Base-by-base conservation (phyloP, 2,888 invertebrate species). In the Euspilapteryx auroguttella region DNA sequence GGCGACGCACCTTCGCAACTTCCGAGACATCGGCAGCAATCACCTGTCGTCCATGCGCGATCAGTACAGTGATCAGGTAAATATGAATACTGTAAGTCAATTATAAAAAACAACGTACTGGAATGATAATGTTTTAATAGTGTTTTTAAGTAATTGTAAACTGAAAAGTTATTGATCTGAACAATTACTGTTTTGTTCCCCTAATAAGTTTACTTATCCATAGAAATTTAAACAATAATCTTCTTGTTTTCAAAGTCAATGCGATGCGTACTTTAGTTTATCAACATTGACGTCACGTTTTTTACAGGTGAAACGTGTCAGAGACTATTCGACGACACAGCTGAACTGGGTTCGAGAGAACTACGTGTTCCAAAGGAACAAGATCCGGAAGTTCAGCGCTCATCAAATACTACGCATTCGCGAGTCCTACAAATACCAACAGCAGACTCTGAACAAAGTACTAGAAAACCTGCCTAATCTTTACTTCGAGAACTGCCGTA, bases 361-460 rank as follows among this genome's bases (percentile, higher is more conserved):
- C 65, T 96, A 96, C 68, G 89, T 94, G 54, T 91, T 91, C 79
- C 96, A 96, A 64, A 82, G 95, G 32, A 90, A 94, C 64, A 89
- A 94, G 63, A 93, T 96, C 38, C 80, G 94, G 27, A 95, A 95
- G 63, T 96, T 95, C 71, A 94, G 94, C 69, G 87, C 92, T 12
- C 92, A 93, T 54, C 94, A 96, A 64, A 85, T 95, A 32, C 73
- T 94, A 25, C 82, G 91, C 28, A 69, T 96, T 24, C 84, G 94
- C 15, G 94, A 95, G 58, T 92, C 94, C 7, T 95, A 93, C 79
- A 95, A 95, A 63, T 90, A 94, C 53, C 95, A 96, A 62, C 96
- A 96, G 58, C 93, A 94, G 63, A 92, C 94, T 8, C 73, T 96
- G 28, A 92, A 94, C 71, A 95, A 95, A 58, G 89, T 96, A 4